phyloP scores from a whole-genome alignment of 2,888 invertebrate genomes.

The Melangyna quadrimaculata region DNA sequence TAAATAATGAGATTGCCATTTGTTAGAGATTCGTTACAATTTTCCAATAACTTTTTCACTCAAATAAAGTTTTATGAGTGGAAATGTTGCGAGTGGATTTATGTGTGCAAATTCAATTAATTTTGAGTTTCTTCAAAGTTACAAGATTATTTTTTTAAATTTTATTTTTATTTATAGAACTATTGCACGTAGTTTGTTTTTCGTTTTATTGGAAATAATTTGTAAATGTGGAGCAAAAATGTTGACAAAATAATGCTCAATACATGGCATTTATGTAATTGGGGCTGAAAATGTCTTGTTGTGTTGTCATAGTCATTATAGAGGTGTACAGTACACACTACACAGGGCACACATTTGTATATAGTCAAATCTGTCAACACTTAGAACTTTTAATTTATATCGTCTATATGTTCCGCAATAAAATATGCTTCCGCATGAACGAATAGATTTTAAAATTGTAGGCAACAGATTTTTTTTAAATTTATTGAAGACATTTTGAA shows the following conservation, averaged over 20 bases:
- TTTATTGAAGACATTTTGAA: not conserved
- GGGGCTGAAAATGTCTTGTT: constrained; percentile 12
- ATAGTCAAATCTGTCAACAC: constrained; percentile 31
- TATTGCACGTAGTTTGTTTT: not conserved
- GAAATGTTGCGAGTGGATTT: not conserved
- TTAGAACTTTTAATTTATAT: not conserved
- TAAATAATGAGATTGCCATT: not conserved
- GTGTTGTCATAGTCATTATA: constrained; percentile 10
- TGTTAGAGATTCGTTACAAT: constrained; percentile 3
- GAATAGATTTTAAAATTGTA: not conserved
- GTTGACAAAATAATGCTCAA: constrained; percentile 45
- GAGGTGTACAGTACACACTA: too few species aligned
- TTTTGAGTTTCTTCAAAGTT: not conserved
- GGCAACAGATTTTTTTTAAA: not conserved
- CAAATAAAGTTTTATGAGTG: not conserved
- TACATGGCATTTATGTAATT: constrained; percentile 52
- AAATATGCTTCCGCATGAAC: not conserved
- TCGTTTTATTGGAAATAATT: constrained; percentile 36
- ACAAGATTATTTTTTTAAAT: not conserved
- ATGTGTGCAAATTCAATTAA: not conserved
- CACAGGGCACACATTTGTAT: not conserved
- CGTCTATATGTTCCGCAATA: not conserved
- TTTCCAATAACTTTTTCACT: not conserved
- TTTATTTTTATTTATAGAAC: constrained; percentile 45
- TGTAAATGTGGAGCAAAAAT: constrained; percentile 28